A percentile compares a stretch with the other conserved stretches of the same genome.
Evolutionary conservation across 2,113 vertebrate genomes (phyloP).

Genomic region (Prunella fulvescens): DNA sequence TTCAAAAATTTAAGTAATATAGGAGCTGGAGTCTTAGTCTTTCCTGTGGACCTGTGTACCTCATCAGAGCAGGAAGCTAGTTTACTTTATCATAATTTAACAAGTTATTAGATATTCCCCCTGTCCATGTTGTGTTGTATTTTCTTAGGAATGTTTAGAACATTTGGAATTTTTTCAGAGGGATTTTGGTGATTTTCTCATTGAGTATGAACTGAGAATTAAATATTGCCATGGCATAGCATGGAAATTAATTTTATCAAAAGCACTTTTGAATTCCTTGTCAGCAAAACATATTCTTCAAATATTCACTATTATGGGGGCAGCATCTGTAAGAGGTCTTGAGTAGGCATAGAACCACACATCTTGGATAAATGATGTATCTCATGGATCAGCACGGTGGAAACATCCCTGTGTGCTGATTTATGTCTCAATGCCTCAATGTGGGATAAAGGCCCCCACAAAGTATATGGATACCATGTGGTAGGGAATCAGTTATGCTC

Average conservation of each 20-base stretch:
- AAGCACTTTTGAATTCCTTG: not conserved
- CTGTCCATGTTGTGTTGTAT: not conserved
- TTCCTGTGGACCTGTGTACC: not conserved
- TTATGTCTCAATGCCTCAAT: not conserved
- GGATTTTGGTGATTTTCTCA: not conserved
- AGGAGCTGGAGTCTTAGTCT: not conserved
- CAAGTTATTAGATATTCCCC: not conserved
- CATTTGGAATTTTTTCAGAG: not conserved
- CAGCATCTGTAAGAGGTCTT: not conserved
- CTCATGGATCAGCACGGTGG: not conserved
- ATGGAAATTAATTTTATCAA: not conserved
- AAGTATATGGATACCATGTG: constrained; percentile 33
- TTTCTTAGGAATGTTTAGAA: not conserved
- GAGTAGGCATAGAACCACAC: not conserved
- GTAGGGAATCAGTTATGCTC: constrained; percentile 21
- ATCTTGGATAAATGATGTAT: not conserved
- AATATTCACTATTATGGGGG: not conserved
- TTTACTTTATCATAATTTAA: not conserved
- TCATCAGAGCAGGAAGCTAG: not conserved
- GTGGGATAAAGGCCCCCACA: not conserved
- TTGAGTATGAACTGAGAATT: not conserved
- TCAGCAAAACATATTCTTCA: not conserved
- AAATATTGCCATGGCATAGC: not conserved
- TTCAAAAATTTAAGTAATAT: not conserved
- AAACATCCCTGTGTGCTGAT: not conserved